A percentile compares a stretch with the other conserved stretches of the same genome.
phyloP scores from a whole-genome alignment of 2,888 invertebrate species.

The Drosophila setosimentum region DNA sequence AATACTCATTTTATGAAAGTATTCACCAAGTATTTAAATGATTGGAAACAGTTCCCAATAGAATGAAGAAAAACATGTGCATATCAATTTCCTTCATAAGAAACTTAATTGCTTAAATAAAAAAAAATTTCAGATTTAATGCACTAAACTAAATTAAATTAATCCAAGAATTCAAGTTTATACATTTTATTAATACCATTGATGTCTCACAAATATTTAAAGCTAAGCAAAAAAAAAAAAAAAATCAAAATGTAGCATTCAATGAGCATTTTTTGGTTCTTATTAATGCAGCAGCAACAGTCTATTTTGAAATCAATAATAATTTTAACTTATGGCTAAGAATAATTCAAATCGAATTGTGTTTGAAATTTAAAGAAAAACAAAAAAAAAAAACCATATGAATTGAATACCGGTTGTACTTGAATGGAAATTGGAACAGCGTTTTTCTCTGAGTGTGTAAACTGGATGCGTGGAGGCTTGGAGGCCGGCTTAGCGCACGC shows the following conservation, averaged over 20 bases:
- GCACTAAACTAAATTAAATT: background rate
- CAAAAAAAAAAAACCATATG: background rate
- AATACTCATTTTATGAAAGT: background rate
- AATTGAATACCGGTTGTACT: background rate
- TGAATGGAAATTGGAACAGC: background rate
- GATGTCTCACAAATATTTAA: background rate
- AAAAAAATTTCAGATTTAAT: background rate
- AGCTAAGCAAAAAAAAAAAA: no score
- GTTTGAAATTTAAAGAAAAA: background rate
- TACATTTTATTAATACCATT: background rate
- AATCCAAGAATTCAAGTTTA: no score
- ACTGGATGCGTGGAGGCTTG: conserved; percentile 8
- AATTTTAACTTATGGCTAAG: background rate
- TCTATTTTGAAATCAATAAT: background rate
- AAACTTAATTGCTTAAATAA: background rate
- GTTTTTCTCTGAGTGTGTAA: conserved; percentile 4
- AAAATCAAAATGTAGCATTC: background rate
- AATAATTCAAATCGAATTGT: background rate
- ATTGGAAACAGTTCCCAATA: background rate
- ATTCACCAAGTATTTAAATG: background rate
- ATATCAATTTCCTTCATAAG: background rate
- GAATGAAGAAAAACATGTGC: no score
- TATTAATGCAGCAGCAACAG: background rate
- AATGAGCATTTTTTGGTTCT: background rate
- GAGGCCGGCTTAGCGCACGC: conserved; percentile 20